These are phyloP conservation scores for Potorous gilbertii DNA, from an alignment of 2,797 vertebrate genomes.

Conservation along the genomic window DNA sequence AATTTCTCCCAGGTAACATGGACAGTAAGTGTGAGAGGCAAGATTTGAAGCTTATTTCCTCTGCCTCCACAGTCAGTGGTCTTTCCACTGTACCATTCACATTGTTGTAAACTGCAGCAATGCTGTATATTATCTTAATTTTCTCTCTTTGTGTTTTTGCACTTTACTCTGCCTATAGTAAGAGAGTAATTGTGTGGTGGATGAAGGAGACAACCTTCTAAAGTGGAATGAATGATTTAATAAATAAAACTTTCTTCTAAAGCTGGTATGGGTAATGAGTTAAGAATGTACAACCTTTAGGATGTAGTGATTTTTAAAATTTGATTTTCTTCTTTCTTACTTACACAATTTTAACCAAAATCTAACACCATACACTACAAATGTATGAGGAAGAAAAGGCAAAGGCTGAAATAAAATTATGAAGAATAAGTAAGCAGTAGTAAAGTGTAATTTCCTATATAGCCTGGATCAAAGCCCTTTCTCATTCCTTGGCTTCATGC, in stretches of 20 bases:
- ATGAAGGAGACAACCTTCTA: not conserved
- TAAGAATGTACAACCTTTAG: not conserved
- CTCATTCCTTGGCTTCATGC: not conserved
- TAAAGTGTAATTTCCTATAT: not conserved
- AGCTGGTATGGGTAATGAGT: not conserved
- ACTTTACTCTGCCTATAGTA: not conserved
- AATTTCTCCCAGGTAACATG: not conserved
- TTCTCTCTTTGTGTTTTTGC: not conserved
- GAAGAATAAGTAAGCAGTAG: not conserved
- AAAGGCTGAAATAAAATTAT: not conserved
- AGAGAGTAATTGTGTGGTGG: not conserved
- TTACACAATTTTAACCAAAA: conserved; percentile 30
- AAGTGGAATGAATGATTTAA: not conserved
- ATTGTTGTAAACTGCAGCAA: not conserved
- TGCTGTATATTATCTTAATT: not conserved
- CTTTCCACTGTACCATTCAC: not conserved
- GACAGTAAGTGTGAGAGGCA: not conserved
- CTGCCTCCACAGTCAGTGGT: not conserved
- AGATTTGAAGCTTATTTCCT: not conserved
- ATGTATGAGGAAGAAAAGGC: not conserved
- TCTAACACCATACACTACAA: not conserved
- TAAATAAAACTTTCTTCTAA: not conserved
- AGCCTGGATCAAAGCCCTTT: not conserved
- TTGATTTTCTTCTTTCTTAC: not conserved
- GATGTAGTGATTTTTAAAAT: not conserved